Conservation (phyloP, 2,888 invertebrate species). For the Metacarcinus magister region DNA sequence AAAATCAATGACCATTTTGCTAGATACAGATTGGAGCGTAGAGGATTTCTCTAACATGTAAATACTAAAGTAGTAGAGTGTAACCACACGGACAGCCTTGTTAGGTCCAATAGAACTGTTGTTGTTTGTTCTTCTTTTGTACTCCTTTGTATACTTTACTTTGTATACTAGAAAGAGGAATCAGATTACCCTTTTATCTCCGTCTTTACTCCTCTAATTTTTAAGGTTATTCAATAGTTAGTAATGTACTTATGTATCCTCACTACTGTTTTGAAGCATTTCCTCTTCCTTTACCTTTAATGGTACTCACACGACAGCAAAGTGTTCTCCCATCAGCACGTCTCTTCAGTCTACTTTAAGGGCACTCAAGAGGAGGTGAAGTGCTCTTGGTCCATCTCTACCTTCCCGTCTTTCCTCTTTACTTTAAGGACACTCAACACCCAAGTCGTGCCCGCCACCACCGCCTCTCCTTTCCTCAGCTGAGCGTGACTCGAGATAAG, state of each 20-base stretch:
- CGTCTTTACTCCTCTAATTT: not conserved
- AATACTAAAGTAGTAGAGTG: no score
- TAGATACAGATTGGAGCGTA: no score
- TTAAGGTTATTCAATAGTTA: not conserved
- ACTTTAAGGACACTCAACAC: not conserved
- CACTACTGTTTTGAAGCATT: not conserved
- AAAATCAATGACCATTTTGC: no score
- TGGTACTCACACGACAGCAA: not conserved
- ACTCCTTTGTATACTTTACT: no score
- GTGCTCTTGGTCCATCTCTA: not conserved
- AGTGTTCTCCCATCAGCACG: not conserved
- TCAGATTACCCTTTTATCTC: not conserved
- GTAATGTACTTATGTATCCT: not conserved
- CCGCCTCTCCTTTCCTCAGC: not conserved
- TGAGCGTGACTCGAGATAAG: not conserved
- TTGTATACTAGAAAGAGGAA: not conserved
- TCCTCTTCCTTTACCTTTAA: not conserved
- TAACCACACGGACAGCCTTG: no score
- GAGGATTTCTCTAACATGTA: no score
- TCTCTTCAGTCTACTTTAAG: not conserved
- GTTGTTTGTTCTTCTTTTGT: no score
- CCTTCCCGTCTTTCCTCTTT: slow-evolving; percentile 5
- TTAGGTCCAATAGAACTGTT: no score
- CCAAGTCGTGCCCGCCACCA: not conserved
- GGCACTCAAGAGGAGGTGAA: not conserved